Percentiles rank a stretch among this genome's conserved stretches.
Conservation (phyloP, 2,797 vertebrate species). For the Helicolenus hilgendorfi region DNA sequence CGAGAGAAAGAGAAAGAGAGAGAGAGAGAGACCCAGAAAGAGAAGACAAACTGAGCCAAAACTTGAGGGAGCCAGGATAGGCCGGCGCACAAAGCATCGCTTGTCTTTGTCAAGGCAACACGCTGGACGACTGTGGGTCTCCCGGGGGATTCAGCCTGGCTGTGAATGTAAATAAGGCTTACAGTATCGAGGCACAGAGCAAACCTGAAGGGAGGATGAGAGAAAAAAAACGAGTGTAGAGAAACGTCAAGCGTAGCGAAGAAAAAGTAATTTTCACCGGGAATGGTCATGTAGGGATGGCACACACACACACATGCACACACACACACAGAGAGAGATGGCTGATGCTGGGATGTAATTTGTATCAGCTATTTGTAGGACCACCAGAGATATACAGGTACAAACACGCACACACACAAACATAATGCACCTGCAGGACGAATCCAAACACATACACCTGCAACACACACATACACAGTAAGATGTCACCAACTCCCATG, state of each 20-base stretch:
- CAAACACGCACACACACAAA: slow-evolving; percentile 11
- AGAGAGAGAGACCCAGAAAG: slow-evolving; percentile 23
- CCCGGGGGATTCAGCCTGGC: slow-evolving; percentile 49
- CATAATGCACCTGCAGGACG: slow-evolving; percentile 9
- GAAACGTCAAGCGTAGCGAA: slow-evolving; percentile 66
- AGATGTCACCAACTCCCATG: neutral
- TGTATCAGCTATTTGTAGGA: slow-evolving; percentile 62
- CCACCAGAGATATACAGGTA: slow-evolving; percentile 46
- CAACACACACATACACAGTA: neutral
- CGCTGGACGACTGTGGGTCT: slow-evolving; percentile 45
- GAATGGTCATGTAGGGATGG: slow-evolving; percentile 55
- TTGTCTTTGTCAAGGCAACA: slow-evolving; percentile 68
- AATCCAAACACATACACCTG: neutral
- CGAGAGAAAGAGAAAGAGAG: neutral
- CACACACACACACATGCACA: neutral
- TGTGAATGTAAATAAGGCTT: slow-evolving; percentile 83
- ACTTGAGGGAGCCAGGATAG: slow-evolving; percentile 39
- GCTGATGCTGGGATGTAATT: slow-evolving; percentile 50
- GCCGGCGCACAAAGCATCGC: slow-evolving; percentile 48
- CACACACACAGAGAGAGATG: slow-evolving; percentile 5
- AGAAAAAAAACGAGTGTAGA: slow-evolving; percentile 23
- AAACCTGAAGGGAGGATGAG: slow-evolving; percentile 57
- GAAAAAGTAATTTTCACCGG: slow-evolving; percentile 84
- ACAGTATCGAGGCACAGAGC: slow-evolving; percentile 59
- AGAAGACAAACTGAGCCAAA: slow-evolving; percentile 55